These are phyloP conservation scores for Balearica regulorum DNA, from an alignment of 2,797 vertebrate species.

Conservation along the genomic window DNA sequence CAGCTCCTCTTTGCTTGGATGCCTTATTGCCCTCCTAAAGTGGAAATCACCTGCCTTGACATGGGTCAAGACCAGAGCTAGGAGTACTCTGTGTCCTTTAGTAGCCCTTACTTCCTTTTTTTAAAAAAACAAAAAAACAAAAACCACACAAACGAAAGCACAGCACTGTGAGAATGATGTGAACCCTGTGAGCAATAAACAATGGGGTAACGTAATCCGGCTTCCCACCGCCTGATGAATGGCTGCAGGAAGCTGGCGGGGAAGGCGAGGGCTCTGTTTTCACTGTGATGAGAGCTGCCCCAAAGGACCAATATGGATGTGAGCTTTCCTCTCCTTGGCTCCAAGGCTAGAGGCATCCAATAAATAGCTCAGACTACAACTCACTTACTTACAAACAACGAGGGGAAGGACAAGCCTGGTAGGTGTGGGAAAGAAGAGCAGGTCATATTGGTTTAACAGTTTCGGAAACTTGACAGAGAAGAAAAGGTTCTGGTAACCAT, in stretches of 20 bases:
- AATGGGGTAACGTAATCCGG: neutral
- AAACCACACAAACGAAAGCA: neutral
- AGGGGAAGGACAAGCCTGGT: neutral
- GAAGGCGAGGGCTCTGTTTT: neutral
- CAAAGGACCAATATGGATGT: slow-evolving; percentile 8
- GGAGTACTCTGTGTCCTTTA: neutral
- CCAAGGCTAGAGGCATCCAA: slow-evolving; percentile 29
- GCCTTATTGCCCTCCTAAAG: neutral
- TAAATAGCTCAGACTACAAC: slow-evolving; percentile 48
- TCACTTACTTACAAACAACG: neutral
- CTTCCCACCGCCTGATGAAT: neutral
- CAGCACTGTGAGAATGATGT: neutral
- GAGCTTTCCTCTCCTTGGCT: slow-evolving; percentile 39
- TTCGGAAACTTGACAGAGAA: neutral
- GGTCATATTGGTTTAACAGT: neutral
- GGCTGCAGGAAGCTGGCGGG: neutral
- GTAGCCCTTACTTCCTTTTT: neutral
- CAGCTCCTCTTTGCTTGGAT: neutral
- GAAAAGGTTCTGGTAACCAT: neutral
- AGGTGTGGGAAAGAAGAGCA: neutral
- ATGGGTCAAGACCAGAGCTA: neutral
- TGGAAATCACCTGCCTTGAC: neutral
- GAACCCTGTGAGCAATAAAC: neutral
- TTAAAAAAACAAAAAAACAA: too few species aligned
- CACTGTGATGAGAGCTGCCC: slow-evolving; percentile 9